These are phyloP conservation scores for Chlorodrepanis virens DNA, from an alignment of 2,113 vertebrate genomes.

Conservation along the genomic window DNA sequence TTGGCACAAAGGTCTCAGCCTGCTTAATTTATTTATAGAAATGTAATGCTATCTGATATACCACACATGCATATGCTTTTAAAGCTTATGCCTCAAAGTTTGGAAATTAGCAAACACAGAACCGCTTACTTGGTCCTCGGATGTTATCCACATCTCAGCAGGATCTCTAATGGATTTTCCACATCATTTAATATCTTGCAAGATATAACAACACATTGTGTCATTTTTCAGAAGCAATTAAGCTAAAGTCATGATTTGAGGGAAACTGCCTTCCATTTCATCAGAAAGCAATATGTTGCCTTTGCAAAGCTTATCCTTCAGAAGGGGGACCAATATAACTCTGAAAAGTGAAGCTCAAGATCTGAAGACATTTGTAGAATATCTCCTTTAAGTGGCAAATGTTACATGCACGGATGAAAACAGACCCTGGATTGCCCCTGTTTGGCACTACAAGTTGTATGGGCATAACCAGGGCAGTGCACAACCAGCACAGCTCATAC, in stretches of 20 bases:
- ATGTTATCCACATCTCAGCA: conserved; percentile 35
- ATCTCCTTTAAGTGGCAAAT: neutral
- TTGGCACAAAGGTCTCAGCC: neutral
- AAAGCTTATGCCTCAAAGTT: neutral
- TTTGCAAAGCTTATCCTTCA: neutral
- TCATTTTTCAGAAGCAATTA: conserved; percentile 51
- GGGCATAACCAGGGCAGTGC: neutral
- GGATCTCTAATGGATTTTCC: conserved; percentile 60
- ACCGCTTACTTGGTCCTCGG: neutral
- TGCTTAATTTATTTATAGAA: neutral
- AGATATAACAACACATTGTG: neutral
- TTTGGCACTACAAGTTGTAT: neutral
- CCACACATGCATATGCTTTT: neutral
- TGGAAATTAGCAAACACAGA: neutral
- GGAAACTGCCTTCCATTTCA: neutral
- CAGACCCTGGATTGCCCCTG: neutral
- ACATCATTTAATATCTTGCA: conserved; percentile 17
- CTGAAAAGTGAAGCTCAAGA: neutral
- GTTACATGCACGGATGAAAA: neutral
- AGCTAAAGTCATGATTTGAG: neutral
- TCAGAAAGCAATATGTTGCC: neutral
- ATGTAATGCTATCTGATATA: neutral
- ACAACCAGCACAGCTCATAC: neutral
- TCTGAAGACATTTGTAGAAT: neutral
- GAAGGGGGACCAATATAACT: too few species aligned